phyloP scores from a whole-genome alignment of 1,140 invertebrate genomes.

The Euura saliciscinereae region DNA sequence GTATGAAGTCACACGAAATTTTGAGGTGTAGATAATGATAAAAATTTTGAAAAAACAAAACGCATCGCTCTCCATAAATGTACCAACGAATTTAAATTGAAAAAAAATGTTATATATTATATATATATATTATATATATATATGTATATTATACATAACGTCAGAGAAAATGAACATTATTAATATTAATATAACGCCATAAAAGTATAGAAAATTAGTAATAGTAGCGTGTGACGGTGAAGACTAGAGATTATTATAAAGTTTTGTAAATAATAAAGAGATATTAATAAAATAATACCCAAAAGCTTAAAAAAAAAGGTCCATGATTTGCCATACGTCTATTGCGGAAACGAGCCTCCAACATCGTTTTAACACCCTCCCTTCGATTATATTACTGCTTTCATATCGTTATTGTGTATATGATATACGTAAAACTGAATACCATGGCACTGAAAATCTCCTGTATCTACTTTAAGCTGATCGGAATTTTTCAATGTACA shows the following conservation, averaged over 20 bases:
- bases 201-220: constrained; percentile 30
- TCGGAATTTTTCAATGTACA: too few relatives aligned
- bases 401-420: too few relatives aligned
- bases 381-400: too few relatives aligned
- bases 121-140: constrained; percentile 1
- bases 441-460: too few relatives aligned
- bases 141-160: constrained; percentile 18
- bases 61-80: not conserved
- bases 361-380: too few relatives aligned
- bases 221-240: constrained; percentile 48
- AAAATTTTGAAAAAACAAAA: not conserved
- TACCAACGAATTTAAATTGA: constrained; percentile 24
- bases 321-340: not conserved
- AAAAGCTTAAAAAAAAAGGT: constrained; percentile 19
- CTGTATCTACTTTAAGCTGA: too few relatives aligned
- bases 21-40: not conserved
- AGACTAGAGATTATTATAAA: constrained; percentile 59
- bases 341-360: not conserved
- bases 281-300: constrained; percentile 60
- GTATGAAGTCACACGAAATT: too few relatives aligned
- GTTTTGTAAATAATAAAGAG: constrained; percentile 61
- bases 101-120: constrained; percentile 22
- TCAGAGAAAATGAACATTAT: constrained; percentile 21
- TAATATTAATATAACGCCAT: constrained; percentile 20
- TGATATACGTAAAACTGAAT: too few relatives aligned